Percentiles rank a stretch among this genome's conserved stretches.
phyloP scores from a whole-genome alignment of 1,140 invertebrate genomes.

The Cecropterus lyciades region DNA sequence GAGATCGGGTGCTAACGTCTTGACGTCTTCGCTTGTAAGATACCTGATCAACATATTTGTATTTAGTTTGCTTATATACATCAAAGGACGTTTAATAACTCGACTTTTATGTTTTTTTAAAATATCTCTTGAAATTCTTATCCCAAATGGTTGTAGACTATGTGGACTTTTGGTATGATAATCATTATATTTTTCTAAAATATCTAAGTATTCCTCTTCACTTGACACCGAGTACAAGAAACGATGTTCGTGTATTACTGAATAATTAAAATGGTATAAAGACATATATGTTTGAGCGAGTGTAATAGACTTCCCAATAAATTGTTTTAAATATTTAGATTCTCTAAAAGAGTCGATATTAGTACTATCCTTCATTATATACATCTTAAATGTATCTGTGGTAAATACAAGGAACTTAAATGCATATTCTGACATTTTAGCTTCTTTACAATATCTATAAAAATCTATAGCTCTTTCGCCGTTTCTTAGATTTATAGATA shows the following conservation, averaged over 20 bases:
- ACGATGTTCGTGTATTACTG: conserved; percentile 25
- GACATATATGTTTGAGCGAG: conserved; percentile 36
- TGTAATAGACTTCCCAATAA: conserved; percentile 43
- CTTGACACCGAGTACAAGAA: conserved; percentile 40
- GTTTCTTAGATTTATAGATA: conserved; percentile 44
- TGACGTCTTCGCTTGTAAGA: conserved; percentile 52
- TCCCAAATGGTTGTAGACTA: conserved; percentile 38
- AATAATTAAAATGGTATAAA: conserved; percentile 5
- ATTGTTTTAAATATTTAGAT: conserved; percentile 27
- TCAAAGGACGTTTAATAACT: conserved; percentile 25
- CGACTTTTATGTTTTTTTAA: conserved; percentile 12
- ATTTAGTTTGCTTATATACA: conserved; percentile 51
- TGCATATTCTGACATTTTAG: conserved; percentile 35
- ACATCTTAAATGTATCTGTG: conserved; percentile 39
- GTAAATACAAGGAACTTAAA: conserved; percentile 45
- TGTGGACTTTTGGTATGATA: neutral
- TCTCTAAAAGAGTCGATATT: neutral
- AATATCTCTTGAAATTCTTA: conserved; percentile 16
- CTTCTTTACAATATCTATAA: conserved; percentile 43
- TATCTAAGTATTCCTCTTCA: conserved; percentile 40
- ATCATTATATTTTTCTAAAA: conserved; percentile 32
- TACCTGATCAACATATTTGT: conserved; percentile 45
- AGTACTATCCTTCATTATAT: neutral
- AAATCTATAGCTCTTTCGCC: conserved; percentile 37
- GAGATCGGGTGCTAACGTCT: conserved; percentile 43